Evolutionary conservation across 2,797 vertebrate genomes (phyloP).

Genomic region (Smutsia gigantea): DNA sequence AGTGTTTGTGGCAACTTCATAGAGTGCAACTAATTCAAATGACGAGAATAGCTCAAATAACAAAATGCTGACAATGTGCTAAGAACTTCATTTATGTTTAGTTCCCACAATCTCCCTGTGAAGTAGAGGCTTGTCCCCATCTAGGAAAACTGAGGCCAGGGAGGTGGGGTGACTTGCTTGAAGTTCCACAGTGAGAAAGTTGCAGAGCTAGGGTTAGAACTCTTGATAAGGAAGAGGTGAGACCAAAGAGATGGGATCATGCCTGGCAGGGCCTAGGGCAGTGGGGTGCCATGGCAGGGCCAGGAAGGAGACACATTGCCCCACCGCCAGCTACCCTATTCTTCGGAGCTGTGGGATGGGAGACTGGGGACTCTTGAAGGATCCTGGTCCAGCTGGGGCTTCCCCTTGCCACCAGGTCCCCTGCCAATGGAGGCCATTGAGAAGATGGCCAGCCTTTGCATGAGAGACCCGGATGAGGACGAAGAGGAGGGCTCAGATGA

Average conservation of each 20-base stretch:
- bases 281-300: not conserved
- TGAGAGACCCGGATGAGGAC: slow-evolving; percentile 93
- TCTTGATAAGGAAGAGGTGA: not conserved
- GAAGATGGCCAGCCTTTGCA: slow-evolving; percentile 94
- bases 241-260: not conserved
- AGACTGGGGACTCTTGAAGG: not conserved
- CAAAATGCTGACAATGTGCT: not conserved
- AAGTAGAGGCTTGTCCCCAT: not conserved
- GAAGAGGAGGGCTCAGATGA: slow-evolving; percentile 88
- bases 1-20: not conserved
- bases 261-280: not conserved
- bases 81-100: not conserved
- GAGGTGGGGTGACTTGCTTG: not conserved
- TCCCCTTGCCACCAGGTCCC: slow-evolving; percentile 77
- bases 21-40: not conserved
- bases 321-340: not conserved
- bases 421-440: slow-evolving; percentile 94
- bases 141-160: not conserved
- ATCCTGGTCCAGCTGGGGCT: not conserved
- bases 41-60: not conserved
- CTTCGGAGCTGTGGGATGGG: not conserved
- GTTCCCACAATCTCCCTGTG: not conserved
- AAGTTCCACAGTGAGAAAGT: not conserved
- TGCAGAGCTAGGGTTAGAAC: not conserved
- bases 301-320: not conserved